Evolutionary conservation across 1,140 invertebrate species (phyloP), one percentile per base, ranked within the genome.

Genomic region (Pseudomyrmex concolor): DNA sequence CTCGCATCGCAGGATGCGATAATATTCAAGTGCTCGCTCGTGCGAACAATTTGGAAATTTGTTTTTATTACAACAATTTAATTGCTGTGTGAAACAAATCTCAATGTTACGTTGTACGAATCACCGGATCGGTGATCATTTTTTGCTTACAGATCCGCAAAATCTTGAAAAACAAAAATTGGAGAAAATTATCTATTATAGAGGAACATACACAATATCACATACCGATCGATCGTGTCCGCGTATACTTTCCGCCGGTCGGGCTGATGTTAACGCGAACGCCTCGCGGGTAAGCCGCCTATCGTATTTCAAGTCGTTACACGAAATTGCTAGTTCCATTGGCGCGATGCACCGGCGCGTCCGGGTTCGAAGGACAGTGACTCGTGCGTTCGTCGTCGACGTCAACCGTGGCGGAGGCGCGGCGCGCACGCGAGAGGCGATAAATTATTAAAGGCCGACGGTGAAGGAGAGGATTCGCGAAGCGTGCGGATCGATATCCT

Each of bases 401-500:
- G 80, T 83, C 72, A 76, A 60, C 19, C 25, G 50, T 59, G 57
- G 50, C 54, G 57, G 50, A 70, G 68, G 63, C 15, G 15, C n/a
- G 68, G 13, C 66, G 43, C 13, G 50, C 73, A 68, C 64, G 59
- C 55, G 63, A 73, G 63, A 34, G 43, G 2, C 84, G 70, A 84
- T 90, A 89, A 89, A 90, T 89, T 88, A 63, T 66, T 62, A 59
- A 34, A 73, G 77, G n/a, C 45, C 74, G 66, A 70, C 60, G 59
- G 76, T 72, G 73, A 66, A 86, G 74, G 59, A 71, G 73, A 83
- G 83, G 60, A 88, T 85, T 81, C 82, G 71, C 74, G 68, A 55
- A 13, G 50, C 54, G 17, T 43, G 64, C 67, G 76, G 83, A 90
- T 90, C 88, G 86, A 90, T 90, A 87, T 86, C 73, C 90, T 90